Evolutionary conservation across 2,888 invertebrate species (phyloP).

Genomic region (Yponomeuta malinellus): DNA sequence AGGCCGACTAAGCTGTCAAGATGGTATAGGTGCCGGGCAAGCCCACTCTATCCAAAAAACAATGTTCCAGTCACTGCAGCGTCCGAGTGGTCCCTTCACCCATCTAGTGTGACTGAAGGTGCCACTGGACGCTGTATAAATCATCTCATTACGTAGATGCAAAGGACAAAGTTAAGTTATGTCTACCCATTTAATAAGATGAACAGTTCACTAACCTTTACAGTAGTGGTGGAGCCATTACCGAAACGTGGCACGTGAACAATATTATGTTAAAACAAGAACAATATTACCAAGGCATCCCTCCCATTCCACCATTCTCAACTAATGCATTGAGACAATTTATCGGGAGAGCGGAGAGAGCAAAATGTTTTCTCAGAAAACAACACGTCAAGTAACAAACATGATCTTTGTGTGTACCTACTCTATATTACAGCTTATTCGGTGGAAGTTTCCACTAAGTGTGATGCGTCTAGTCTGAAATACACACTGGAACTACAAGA

Average conservation of each 20-base stretch:
- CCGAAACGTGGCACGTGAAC: not conserved
- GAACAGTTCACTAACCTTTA: not conserved
- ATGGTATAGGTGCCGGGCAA: too few relatives aligned
- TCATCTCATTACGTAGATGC: too few relatives aligned
- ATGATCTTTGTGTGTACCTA: not conserved
- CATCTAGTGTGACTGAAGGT: too few relatives aligned
- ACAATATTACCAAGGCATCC: slow-evolving; percentile 1
- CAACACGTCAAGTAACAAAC: not conserved
- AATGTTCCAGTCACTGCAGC: too few relatives aligned
- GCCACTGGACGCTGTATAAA: too few relatives aligned
- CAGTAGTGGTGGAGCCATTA: not conserved
- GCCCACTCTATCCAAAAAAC: too few relatives aligned
- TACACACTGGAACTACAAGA: not conserved
- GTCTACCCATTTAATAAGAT: too few relatives aligned
- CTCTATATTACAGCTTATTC: not conserved
- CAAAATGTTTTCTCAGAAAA: slow-evolving; percentile 11
- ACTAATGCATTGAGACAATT: slow-evolving; percentile 12
- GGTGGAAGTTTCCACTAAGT: slow-evolving; percentile 1
- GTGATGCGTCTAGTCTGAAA: not conserved
- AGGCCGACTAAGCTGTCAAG: too few relatives aligned
- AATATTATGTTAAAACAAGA: slow-evolving; percentile 5
- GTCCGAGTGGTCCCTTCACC: too few relatives aligned
- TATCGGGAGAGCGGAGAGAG: slow-evolving; percentile 4
- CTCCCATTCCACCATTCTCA: not conserved
- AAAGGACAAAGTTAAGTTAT: too few relatives aligned